Evolutionary conservation across 2,797 vertebrate genomes (phyloP).

Genomic region (Gadopsis marmoratus): DNA sequence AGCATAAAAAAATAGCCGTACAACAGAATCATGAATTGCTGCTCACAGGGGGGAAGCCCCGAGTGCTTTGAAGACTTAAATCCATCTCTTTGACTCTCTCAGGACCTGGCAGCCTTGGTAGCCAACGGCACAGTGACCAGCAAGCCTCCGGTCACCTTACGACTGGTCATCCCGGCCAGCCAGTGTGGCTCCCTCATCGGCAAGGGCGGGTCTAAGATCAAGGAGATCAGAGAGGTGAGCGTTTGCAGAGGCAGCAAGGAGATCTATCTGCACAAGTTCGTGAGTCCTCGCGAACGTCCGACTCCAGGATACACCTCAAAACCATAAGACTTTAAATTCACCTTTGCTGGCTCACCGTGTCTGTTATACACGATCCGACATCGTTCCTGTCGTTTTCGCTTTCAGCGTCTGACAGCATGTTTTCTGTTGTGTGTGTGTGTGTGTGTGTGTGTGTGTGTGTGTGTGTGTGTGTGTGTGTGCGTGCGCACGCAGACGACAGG

Average conservation of each 20-base stretch:
- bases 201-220: slow-evolving; percentile 96
- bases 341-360: background rate
- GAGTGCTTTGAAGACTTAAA: background rate
- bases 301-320: background rate
- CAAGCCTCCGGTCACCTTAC: slow-evolving; percentile 92
- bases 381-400: background rate
- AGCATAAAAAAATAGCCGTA: too few species aligned
- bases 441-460: slow-evolving; percentile 9
- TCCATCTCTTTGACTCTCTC: background rate
- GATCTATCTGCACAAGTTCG: too few species aligned
- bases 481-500: slow-evolving; percentile 88
- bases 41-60: background rate
- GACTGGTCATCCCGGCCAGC: slow-evolving; percentile 95
- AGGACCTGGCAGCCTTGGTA: slow-evolving; percentile 90
- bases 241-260: background rate
- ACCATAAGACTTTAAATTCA: background rate
- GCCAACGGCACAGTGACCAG: slow-evolving; percentile 89
- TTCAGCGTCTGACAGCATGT: background rate
- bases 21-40: too few species aligned
- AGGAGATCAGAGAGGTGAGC: slow-evolving; percentile 95
- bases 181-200: slow-evolving; percentile 97
- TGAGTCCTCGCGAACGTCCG: too few species aligned
- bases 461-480: slow-evolving; percentile 18
- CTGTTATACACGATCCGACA: background rate
- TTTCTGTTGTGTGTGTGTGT: slow-evolving; percentile 4